Evolutionary conservation across 2,888 invertebrate genomes (phyloP).

Genomic region (Eristalis arbustorum): DNA sequence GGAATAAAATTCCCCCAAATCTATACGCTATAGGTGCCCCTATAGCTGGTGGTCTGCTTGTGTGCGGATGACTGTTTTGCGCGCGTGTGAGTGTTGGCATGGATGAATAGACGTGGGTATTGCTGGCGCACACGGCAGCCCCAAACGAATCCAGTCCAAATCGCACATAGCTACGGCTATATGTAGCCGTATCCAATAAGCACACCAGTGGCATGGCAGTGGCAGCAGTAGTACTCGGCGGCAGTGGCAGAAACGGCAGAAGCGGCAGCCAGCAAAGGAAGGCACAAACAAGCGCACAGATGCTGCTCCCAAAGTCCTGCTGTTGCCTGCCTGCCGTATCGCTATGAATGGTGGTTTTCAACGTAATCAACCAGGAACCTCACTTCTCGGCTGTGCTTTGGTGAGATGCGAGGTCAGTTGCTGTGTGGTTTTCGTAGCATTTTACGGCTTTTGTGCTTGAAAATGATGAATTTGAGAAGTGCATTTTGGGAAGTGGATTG

Average conservation of each 20-base stretch:
- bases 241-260: background rate
- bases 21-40: conserved; percentile 53
- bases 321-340: conserved; percentile 47
- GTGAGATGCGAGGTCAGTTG: background rate
- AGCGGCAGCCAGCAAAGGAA: conserved; percentile 49
- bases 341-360: conserved; percentile 63
- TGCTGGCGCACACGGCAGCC: conserved; percentile 70
- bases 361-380: conserved; percentile 26
- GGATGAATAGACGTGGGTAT: conserved; percentile 71
- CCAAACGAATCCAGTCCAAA: conserved; percentile 67
- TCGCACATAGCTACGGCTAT: conserved; percentile 12
- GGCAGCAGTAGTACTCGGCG: conserved; percentile 1
- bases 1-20: conserved; percentile 70
- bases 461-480: background rate
- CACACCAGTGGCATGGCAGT: conserved; percentile 2
- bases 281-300: conserved; percentile 67
- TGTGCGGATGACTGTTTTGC: conserved; percentile 16
- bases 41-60: conserved; percentile 35
- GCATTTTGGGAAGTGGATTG: background rate
- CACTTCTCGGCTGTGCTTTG: conserved; percentile 32
- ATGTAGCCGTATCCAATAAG: conserved; percentile 21
- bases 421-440: background rate
- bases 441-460: background rate
- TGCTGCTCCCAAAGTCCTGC: conserved; percentile 59
- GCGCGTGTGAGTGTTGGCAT: conserved; percentile 37